Evolutionary conservation across 2,797 vertebrate species (phyloP).

Genomic region (Enteromius trimaculatus): DNA sequence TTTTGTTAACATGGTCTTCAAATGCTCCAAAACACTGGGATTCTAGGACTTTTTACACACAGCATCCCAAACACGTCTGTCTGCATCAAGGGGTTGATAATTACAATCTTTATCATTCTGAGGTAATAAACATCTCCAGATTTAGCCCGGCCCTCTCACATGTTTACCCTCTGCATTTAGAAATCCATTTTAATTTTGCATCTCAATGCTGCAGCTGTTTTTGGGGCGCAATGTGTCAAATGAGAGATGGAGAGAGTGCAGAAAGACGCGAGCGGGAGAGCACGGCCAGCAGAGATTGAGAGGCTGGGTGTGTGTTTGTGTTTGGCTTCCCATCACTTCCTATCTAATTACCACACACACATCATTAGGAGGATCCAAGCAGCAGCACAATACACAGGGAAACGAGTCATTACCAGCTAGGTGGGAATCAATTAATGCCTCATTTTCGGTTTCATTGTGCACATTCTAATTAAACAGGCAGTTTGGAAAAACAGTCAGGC

Average conservation of each 20-base stretch:
- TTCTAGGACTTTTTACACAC: neutral
- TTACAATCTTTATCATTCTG: conserved; percentile 64
- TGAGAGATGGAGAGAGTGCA: conserved; percentile 25
- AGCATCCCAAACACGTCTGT: conserved; percentile 44
- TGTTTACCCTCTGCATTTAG: conserved; percentile 64
- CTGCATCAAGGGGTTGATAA: conserved; percentile 57
- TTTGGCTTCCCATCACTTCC: conserved; percentile 54
- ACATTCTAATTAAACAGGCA: conserved; percentile 70
- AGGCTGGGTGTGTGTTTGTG: conserved; percentile 56
- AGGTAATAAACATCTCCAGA: conserved; percentile 48
- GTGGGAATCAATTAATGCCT: conserved; percentile 74
- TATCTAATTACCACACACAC: conserved; percentile 65
- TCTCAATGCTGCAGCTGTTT: conserved; percentile 67
- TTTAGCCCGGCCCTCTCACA: conserved; percentile 62
- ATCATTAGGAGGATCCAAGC: conserved; percentile 71
- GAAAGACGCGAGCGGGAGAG: conserved; percentile 25
- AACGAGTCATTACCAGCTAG: conserved; percentile 67
- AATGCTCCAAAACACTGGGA: neutral
- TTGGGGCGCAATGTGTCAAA: conserved; percentile 44
- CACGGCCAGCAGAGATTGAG: conserved; percentile 50
- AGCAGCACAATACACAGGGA: conserved; percentile 67
- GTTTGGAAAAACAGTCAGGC: conserved; percentile 61
- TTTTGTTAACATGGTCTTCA: neutral
- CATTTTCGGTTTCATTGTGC: conserved; percentile 69
- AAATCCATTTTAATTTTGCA: conserved; percentile 68